A percentile compares a stretch with the other conserved stretches of the same genome.
Evolutionary conservation across 2,888 invertebrate species (phyloP).

Genomic region (Oeneis ivallda): DNA sequence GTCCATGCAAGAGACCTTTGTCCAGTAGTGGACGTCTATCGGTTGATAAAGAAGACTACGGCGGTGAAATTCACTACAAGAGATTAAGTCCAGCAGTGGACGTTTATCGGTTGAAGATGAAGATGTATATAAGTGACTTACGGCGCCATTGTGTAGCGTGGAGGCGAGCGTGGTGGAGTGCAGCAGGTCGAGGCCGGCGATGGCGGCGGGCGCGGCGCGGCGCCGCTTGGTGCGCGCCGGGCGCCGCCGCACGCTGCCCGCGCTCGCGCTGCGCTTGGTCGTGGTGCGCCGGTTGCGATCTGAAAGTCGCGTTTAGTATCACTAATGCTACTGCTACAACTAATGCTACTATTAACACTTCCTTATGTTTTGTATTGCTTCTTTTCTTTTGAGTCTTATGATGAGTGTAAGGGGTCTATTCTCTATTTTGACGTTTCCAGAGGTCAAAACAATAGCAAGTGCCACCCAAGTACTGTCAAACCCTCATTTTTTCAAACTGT

Average conservation of each 20-base stretch:
- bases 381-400: no score
- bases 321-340: slow-evolving; percentile 5
- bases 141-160: slow-evolving; percentile 87
- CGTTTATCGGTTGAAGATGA: neutral
- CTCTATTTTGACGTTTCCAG: no score
- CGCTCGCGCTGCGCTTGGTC: slow-evolving; percentile 74
- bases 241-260: slow-evolving; percentile 68
- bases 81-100: neutral
- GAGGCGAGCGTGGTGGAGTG: slow-evolving; percentile 94
- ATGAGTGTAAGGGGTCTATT: no score
- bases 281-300: slow-evolving; percentile 70
- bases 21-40: no score
- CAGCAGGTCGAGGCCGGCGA: slow-evolving; percentile 92
- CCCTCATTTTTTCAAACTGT: no score
- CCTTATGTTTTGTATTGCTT: no score
- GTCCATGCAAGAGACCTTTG: no score
- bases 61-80: no score
- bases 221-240: slow-evolving; percentile 67
- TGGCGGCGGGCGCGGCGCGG: slow-evolving; percentile 82
- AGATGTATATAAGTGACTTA: slow-evolving; percentile 46
- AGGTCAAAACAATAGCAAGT: no score
- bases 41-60: no score
- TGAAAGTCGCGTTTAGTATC: slow-evolving; percentile 35
- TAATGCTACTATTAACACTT: neutral
- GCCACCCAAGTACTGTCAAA: no score